Base-by-base conservation (phyloP, 2,113 vertebrate species). In the Baryphthengus martii region DNA sequence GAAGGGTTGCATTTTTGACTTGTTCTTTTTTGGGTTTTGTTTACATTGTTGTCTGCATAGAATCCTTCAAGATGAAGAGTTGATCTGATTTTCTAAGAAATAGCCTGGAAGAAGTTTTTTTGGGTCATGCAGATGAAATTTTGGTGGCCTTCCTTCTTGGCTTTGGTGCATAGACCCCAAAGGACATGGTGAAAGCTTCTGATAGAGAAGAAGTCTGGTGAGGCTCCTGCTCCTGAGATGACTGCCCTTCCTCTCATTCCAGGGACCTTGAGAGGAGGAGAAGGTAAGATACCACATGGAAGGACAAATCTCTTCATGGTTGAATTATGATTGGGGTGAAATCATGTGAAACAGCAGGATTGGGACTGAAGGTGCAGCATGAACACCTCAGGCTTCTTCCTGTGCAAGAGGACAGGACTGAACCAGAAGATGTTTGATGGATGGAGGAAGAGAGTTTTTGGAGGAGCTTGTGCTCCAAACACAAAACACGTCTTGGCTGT, bases 311-410 rank as follows among this genome's bases (percentile, higher is more conserved):
- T 79, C 25, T 59, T 20, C n/a, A 31, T 20, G 58, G 23, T 5
- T 78, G 33, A 71, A 31, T n/a, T n/a, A 25, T 13, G 19, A 17
- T 4, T 61, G 42, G 24, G 70, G 8, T 74, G 10, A 77, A 73
- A 49, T 25, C 3, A 3, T 10, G 18, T 45, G 33, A 29, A 67
- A 33, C 5, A 50, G 31, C 2, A 26, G n/a, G 3, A 13, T 1
- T 58, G 35, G 33, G 58, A 39, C 19, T 63, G 39, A 47, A 73
- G 58, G 19, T 72, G 47, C 52, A 63, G 56, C 31, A 56, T 7
- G 28, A 53, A 13, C 13, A 6, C 52, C 31, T 25, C 33, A 28
- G 26, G 19, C 10, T 66, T 52, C 26, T 61, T 21, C 16, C 21
- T 52, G 5, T 19, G 16, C 15, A 28, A 28, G 68, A 80, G 28